A percentile compares a stretch with the other conserved stretches of the same genome.
phyloP scores from a whole-genome alignment of 2,888 invertebrate species.

The Halocaridina rubra region DNA sequence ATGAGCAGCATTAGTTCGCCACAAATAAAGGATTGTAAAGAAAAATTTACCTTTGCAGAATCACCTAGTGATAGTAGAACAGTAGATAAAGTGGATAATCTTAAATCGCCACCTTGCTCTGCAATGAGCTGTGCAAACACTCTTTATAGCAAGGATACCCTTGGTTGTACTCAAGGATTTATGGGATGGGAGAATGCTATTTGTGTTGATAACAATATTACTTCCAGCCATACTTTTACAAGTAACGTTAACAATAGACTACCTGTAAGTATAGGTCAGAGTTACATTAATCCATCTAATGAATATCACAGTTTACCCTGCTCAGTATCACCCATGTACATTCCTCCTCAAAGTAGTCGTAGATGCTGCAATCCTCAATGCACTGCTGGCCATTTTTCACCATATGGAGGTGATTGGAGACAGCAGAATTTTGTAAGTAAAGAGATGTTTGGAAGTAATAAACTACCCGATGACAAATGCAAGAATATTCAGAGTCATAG shows the following conservation, averaged over 20 bases:
- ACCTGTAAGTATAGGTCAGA: background rate
- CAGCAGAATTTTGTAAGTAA: background rate
- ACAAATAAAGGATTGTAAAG: slow-evolving; percentile 11
- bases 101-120: slow-evolving; percentile 14
- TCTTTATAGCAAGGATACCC: slow-evolving; percentile 3
- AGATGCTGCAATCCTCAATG: slow-evolving; percentile 31
- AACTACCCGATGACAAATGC: slow-evolving; percentile 4
- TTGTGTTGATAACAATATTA: background rate
- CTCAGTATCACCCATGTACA: background rate
- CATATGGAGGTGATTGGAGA: background rate
- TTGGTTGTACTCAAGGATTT: background rate
- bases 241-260: background rate
- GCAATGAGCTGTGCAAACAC: background rate
- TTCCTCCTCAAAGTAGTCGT: slow-evolving; percentile 4
- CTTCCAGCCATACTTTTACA: background rate
- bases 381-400: slow-evolving; percentile 8
- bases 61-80: background rate
- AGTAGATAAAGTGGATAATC: background rate
- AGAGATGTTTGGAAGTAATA: background rate
- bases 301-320: slow-evolving; percentile 25
- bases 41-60: background rate
- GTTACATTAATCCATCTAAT: slow-evolving; percentile 10
- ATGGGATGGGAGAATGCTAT: slow-evolving; percentile 9
- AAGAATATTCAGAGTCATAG: slow-evolving; percentile 32
- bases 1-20: slow-evolving; percentile 1